A percentile compares a stretch with the other conserved stretches of the same genome.
phyloP scores from a whole-genome alignment of 2,797 vertebrate species.

The Muscicapa striata region DNA sequence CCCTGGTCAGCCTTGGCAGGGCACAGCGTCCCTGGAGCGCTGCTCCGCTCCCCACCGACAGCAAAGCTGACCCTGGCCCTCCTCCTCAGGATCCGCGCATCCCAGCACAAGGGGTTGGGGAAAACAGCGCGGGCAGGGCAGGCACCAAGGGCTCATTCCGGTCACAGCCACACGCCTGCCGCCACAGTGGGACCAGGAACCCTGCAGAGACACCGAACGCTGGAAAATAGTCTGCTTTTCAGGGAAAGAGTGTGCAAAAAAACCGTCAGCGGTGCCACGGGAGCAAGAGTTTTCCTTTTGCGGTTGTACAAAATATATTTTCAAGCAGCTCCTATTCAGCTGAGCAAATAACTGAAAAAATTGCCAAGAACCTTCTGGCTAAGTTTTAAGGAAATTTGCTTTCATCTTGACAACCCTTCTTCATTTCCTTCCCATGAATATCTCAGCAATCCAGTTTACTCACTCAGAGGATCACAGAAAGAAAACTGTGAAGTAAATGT shows the following conservation, averaged over 20 bases:
- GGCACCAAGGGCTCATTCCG: neutral
- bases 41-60: rapidly evolving
- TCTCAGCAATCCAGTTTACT: constrained; percentile 67
- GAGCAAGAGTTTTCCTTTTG: constrained; percentile 17
- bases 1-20: too few species aligned
- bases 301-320: neutral
- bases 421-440: constrained; percentile 62
- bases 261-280: neutral
- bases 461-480: constrained; percentile 62
- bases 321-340: constrained; percentile 35
- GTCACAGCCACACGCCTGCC: neutral
- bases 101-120: rapidly evolving
- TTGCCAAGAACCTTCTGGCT: constrained; percentile 50
- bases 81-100: rapidly evolving
- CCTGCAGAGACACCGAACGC: neutral
- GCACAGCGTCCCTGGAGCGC: neutral
- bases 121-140: neutral
- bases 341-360: constrained; percentile 52
- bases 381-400: constrained; percentile 64
- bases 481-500: constrained; percentile 69
- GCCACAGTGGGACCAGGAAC: rapidly evolving
- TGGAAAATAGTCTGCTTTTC: neutral
- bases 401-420: constrained; percentile 61
- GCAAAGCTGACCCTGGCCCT: neutral
- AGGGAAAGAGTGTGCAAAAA: neutral